Evolutionary conservation across 2,888 invertebrate species (phyloP).

Genomic region (Holacanthella duospinosa): DNA sequence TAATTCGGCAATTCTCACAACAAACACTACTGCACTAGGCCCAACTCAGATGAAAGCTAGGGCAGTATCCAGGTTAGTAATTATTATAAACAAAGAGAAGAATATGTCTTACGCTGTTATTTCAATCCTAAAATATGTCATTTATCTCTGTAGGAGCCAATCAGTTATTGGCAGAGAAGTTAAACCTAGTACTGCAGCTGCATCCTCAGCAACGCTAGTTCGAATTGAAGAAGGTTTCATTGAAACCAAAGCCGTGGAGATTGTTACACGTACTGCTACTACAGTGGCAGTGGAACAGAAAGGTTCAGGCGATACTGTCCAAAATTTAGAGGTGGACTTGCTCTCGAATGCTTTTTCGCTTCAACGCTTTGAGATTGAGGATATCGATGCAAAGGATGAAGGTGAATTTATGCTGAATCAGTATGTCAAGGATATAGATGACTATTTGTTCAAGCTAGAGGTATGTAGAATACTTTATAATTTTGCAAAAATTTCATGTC

Average conservation of each 20-base stretch:
- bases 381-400: slow-evolving; percentile 63
- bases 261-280: neutral
- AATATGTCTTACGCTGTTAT: too few species aligned
- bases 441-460: slow-evolving; percentile 67
- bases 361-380: slow-evolving; percentile 39
- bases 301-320: neutral
- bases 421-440: slow-evolving; percentile 82
- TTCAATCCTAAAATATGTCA: too few species aligned
- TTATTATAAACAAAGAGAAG: too few species aligned
- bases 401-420: slow-evolving; percentile 67
- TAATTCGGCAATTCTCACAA: neutral
- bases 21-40: too few species aligned
- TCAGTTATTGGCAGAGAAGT: neutral
- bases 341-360: slow-evolving; percentile 10
- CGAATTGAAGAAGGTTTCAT: neutral
- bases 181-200: neutral
- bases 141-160: too few species aligned
- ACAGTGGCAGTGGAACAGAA: neutral
- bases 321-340: slow-evolving; percentile 4
- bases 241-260: neutral
- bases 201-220: neutral
- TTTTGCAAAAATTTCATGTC: neutral
- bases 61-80: too few species aligned
- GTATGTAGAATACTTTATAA: slow-evolving; percentile 34
- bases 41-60: too few species aligned